Evolutionary conservation across 2,888 invertebrate genomes (phyloP).

Genomic region (Diaphora mendica): DNA sequence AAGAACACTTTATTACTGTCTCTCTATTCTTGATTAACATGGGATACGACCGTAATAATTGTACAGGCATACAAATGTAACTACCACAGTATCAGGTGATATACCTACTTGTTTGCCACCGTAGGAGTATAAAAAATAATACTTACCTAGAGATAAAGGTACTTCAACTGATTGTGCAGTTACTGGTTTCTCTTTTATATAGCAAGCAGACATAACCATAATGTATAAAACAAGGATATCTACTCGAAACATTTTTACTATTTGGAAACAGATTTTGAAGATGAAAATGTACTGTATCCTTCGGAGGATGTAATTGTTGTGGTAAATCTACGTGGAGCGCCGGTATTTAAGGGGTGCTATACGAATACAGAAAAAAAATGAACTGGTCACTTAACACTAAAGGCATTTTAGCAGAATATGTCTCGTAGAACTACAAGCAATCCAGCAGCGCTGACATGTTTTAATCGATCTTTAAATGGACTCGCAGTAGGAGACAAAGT

Average conservation of each 20-base stretch:
- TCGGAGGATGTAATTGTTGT: slow-evolving; percentile 28
- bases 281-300: slow-evolving; percentile 18
- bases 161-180: slow-evolving; percentile 67
- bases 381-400: slow-evolving; percentile 52
- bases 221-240: slow-evolving; percentile 51
- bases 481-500: slow-evolving; percentile 24
- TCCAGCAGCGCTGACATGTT: slow-evolving; percentile 51
- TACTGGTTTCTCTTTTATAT: slow-evolving; percentile 62
- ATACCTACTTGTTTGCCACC: background rate
- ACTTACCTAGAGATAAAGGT: slow-evolving; percentile 71
- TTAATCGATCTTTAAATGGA: slow-evolving; percentile 51
- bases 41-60: background rate
- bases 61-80: background rate
- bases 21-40: background rate
- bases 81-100: background rate
- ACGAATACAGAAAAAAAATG: background rate
- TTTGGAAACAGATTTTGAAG: background rate
- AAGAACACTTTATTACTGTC: background rate
- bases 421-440: slow-evolving; percentile 39
- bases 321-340: slow-evolving; percentile 18
- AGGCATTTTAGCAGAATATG: slow-evolving; percentile 64
- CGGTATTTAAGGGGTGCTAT: slow-evolving; percentile 35
- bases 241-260: slow-evolving; percentile 53
- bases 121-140: background rate
- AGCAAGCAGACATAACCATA: slow-evolving; percentile 57